Evolutionary conservation across 2,797 vertebrate genomes (phyloP).

Genomic region (Anguilla pacifica): DNA sequence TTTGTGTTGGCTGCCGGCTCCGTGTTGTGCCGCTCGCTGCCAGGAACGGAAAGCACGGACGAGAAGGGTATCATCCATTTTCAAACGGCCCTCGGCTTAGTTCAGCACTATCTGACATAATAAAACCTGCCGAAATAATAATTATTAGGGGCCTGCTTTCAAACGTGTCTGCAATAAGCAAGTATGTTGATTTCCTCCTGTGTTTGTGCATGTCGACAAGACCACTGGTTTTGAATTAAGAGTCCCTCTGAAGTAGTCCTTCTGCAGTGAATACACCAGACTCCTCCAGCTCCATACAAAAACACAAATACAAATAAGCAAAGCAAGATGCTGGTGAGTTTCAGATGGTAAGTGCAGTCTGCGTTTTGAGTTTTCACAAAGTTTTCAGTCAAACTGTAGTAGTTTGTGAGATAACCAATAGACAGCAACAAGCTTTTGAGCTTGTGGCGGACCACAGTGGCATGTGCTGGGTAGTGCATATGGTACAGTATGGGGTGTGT

Average conservation of each 20-base stretch:
- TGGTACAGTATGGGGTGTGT: neutral
- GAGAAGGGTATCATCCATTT: neutral
- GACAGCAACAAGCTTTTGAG: neutral
- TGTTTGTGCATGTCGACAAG: neutral
- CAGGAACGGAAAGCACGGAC: conserved; percentile 42
- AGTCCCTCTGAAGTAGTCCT: neutral
- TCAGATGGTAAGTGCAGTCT: neutral
- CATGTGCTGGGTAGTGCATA: neutral
- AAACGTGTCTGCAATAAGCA: neutral
- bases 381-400: neutral
- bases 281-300: neutral
- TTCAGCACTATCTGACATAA: conserved; percentile 6
- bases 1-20: conserved; percentile 50
- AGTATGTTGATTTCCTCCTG: neutral
- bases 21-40: conserved; percentile 50
- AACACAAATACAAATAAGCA: neutral
- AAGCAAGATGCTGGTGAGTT: neutral
- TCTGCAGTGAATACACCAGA: neutral
- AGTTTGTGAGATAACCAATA: neutral
- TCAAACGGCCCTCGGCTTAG: conserved; percentile 5
- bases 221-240: neutral
- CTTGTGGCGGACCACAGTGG: neutral
- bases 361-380: neutral
- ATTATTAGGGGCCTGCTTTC: conserved; percentile 15
- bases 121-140: conserved; percentile 1